Evolutionary conservation across 2,888 invertebrate species (phyloP), one percentile per base, ranked within the genome.

Genomic region (Tenodera sinensis): DNA sequence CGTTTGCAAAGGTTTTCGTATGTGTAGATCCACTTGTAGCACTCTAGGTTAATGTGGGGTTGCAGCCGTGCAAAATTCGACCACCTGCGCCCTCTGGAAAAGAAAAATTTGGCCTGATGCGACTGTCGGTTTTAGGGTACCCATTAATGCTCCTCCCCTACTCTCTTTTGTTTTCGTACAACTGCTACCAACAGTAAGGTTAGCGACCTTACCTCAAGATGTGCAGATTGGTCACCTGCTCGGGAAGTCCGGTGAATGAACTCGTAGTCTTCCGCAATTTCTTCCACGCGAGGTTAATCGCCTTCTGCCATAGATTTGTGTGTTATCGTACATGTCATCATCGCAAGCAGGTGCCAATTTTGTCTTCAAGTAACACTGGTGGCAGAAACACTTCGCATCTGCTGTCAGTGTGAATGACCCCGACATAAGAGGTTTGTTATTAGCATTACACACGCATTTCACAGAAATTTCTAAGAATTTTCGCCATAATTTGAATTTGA

Each of bases 201-300:
- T 71, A 71, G 14, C 2, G 54, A 71, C 54, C 54, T 71, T 71
- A 20, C 54, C 54, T 20, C 54, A 71, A 71, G 54, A 71, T 71
- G 54, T 71, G 54, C 54, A 71, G 54, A 71, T 71, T 71, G 54
- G 83, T 87, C 87, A 87, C 87, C 87, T 87, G 87, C 28, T 28
- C 87, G 30, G 87, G 87, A 87, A 87, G 87, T 27, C 14, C 25
- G 87, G 87, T 83, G 87, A 83, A 87, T 83, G 87, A 87, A 87
- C 87, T 42, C 34, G 14, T 47, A n/a, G 27, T 42, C 83, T 87
- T 87, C 87, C 83, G 87, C 87, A 83, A 71, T 71, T 71, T 71
- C 54, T 71, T 20, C 54, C 54, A 71, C 25, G 54, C 54, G 54
- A 71, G 54, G 54, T 71, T 71, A 71, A 71, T 71, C 54, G 54